These are phyloP conservation scores for Heliconius melpomene DNA, from an alignment of 1,140 invertebrate genomes.

Conservation along the genomic window DNA sequence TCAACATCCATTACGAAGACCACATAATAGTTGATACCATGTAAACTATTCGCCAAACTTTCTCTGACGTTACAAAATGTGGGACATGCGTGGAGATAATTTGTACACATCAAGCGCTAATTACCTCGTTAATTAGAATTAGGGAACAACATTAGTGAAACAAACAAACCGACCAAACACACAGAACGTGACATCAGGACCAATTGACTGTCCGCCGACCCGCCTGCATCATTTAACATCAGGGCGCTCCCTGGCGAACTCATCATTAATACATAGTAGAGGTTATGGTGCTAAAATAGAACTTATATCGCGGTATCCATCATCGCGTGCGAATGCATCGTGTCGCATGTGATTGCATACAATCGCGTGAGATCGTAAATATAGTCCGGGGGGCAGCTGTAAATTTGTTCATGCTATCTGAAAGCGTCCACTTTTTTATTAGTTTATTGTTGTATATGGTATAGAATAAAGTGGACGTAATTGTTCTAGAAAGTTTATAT, in stretches of 20 bases:
- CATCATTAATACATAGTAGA: no score
- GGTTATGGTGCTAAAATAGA: neutral
- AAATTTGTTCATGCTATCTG: slow-evolving; percentile 10
- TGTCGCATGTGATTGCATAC: slow-evolving; percentile 19
- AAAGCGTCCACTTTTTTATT: slow-evolving; percentile 10
- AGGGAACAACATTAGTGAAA: slow-evolving; percentile 9
- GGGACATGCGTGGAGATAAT: neutral
- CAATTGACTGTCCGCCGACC: neutral
- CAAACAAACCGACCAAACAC: neutral
- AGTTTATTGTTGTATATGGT: neutral
- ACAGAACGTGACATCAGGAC: slow-evolving; percentile 9
- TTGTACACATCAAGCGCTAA: slow-evolving; percentile 12
- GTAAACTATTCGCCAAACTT: no score
- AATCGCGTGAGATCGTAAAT: slow-evolving; percentile 12
- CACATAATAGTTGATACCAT: no score
- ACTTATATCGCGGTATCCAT: neutral
- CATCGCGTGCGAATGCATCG: slow-evolving; percentile 10
- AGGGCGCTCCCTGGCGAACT: no score
- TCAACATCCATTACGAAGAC: no score
- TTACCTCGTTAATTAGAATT: slow-evolving; percentile 11
- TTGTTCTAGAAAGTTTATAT: neutral
- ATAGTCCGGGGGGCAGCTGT: slow-evolving; percentile 8
- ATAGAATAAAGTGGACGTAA: neutral
- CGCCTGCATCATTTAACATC: no score
- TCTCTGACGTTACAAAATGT: neutral